Conservation (phyloP, 2,113 vertebrate species). For the Percina caprodes region DNA sequence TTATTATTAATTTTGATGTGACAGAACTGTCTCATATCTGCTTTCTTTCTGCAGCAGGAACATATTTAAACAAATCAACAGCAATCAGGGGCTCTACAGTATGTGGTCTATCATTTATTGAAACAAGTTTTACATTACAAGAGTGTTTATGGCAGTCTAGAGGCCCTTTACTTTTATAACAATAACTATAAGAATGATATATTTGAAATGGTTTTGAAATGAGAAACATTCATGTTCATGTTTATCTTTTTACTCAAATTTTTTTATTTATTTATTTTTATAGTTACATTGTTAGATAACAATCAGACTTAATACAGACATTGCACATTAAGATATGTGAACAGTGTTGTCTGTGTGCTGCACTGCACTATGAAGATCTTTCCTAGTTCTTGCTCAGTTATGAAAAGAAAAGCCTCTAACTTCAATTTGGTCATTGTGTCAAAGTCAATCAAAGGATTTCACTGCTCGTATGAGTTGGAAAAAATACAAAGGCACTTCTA, state of each 20-base stretch:
- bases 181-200: background rate
- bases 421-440: background rate
- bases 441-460: constrained; percentile 12
- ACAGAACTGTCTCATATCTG: background rate
- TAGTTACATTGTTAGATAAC: background rate
- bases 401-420: background rate
- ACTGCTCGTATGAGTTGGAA: background rate
- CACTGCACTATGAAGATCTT: background rate
- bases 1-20: background rate
- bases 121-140: background rate
- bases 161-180: background rate
- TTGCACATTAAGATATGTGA: background rate
- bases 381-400: background rate
- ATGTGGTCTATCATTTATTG: background rate
- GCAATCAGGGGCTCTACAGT: background rate
- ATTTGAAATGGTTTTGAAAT: constrained; percentile 4
- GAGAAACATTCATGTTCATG: background rate
- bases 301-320: background rate
- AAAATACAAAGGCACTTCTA: constrained; percentile 16
- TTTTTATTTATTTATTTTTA: too few species aligned
- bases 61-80: background rate
- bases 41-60: background rate
- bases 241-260: background rate
- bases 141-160: background rate
- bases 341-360: background rate